phyloP scores from a whole-genome alignment of 2,888 invertebrate species.

The Ametastegia equiseti region DNA sequence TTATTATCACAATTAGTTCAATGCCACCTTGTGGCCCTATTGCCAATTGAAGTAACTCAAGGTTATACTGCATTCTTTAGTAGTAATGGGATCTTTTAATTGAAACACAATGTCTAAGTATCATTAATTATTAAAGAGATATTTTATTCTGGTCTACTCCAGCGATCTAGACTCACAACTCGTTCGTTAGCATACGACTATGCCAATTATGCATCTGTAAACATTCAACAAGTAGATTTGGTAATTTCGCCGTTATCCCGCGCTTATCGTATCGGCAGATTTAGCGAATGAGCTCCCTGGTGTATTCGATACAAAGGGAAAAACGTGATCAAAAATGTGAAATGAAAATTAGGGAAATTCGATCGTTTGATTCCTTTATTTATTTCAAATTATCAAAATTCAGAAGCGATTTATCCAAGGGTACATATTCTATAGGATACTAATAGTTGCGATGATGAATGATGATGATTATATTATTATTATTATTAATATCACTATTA shows the following conservation, averaged over 20 bases:
- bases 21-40: neutral
- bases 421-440: neutral
- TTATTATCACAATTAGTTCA: constrained; percentile 23
- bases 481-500: neutral
- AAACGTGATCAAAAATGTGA: neutral
- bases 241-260: too few relatives aligned
- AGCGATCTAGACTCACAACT: neutral
- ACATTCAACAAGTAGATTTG: too few relatives aligned
- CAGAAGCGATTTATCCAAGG: neutral
- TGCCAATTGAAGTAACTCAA: neutral
- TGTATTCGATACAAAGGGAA: neutral
- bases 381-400: constrained; percentile 5
- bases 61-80: neutral
- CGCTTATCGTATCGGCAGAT: too few relatives aligned
- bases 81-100: neutral
- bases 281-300: neutral
- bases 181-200: too few relatives aligned
- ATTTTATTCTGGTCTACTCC: neutral
- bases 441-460: neutral
- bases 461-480: constrained; percentile 12
- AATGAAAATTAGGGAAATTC: neutral
- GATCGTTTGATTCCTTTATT: neutral
- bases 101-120: neutral
- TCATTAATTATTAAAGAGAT: constrained; percentile 10
- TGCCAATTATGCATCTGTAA: too few relatives aligned